Conservation (phyloP, 2,888 invertebrate species). For the Rugalucina vietnamica region DNA sequence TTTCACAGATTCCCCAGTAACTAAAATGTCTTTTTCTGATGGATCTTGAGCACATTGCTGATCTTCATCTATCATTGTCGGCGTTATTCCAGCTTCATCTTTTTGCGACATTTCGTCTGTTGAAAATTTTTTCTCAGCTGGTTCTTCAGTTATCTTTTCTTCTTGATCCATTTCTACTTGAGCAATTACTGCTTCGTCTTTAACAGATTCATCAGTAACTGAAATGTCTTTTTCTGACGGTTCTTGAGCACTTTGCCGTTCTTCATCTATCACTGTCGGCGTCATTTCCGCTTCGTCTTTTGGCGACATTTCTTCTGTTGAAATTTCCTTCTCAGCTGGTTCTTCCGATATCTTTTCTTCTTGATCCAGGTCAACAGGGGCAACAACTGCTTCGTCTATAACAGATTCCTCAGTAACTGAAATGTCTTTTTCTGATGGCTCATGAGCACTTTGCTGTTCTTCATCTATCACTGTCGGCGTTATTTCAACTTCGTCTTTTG, state of each 20-base stretch:
- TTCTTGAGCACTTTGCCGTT: background rate
- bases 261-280: background rate
- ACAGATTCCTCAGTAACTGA: background rate
- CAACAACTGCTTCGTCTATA: background rate
- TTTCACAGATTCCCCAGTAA: background rate
- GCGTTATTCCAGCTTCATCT: background rate
- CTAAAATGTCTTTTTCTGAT: background rate
- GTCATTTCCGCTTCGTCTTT: too few relatives aligned
- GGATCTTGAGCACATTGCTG: background rate
- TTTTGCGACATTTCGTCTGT: background rate
- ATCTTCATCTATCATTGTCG: background rate
- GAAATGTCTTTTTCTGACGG: background rate
- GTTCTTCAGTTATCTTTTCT: background rate
- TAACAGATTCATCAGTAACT: too few relatives aligned
- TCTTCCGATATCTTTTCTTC: background rate
- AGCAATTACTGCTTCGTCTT: too few relatives aligned
- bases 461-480: background rate
- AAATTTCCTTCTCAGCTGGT: background rate
- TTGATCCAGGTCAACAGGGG: background rate
- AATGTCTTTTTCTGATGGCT: constrained; percentile 18
- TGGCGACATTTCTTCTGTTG: too few relatives aligned
- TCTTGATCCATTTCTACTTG: background rate
- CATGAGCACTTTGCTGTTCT: too few relatives aligned
- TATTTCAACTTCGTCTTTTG: background rate
- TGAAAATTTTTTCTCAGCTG: background rate